A percentile compares a stretch with the other conserved stretches of the same genome.
Conservation (phyloP, 2,113 vertebrate genomes). For the Mesembrinibis cayennensis region DNA sequence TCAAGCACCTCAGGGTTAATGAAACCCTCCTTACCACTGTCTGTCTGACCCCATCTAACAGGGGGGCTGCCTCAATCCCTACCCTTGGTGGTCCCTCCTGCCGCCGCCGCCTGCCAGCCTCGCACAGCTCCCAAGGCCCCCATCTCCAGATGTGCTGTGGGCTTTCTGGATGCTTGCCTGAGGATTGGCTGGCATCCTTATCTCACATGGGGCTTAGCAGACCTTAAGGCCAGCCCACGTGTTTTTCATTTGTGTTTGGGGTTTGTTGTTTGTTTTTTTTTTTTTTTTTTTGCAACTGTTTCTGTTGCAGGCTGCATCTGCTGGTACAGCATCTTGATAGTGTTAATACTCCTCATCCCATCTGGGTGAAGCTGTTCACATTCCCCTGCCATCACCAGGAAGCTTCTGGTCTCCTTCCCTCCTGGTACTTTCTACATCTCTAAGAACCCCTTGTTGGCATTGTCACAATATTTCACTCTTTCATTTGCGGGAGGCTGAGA, state of each 20-base stretch:
- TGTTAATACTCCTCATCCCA: not conserved
- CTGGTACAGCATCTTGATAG: not conserved
- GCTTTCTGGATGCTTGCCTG: not conserved
- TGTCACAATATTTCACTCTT: not conserved
- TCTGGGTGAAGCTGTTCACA: not conserved
- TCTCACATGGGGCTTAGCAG: not conserved
- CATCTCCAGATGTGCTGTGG: not conserved
- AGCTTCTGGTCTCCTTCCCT: not conserved
- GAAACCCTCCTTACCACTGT: not conserved
- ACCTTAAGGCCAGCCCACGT: not conserved
- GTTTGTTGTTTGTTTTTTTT: no score
- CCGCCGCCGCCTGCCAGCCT: not conserved
- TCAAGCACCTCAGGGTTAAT: not conserved
- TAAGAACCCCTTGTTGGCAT: not conserved
- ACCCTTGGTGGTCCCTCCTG: not conserved
- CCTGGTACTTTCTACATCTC: not conserved
- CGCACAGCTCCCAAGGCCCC: not conserved
- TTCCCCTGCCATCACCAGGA: not conserved
- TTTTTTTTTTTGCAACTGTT: not conserved
- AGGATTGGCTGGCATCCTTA: not conserved
- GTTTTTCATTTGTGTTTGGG: not conserved
- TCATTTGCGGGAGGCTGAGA: not conserved
- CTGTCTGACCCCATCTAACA: not conserved
- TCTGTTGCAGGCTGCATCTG: not conserved
- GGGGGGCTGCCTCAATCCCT: not conserved